Conservation (phyloP, 2,888 invertebrate genomes). For the Sussaba pulchella region DNA sequence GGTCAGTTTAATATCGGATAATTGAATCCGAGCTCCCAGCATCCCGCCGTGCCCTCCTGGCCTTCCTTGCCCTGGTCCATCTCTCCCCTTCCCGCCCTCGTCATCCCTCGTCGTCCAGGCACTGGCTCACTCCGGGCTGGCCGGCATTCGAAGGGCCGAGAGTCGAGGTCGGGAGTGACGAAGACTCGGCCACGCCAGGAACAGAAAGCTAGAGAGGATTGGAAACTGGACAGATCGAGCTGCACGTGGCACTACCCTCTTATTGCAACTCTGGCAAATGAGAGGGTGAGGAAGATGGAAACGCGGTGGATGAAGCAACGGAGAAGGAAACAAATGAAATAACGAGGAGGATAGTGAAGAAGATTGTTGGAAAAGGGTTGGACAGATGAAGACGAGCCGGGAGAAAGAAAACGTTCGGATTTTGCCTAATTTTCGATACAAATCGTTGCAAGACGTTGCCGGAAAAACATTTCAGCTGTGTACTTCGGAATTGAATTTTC, state of each 20-base stretch:
- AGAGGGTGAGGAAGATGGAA: constrained; percentile 54
- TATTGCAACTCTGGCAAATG: constrained; percentile 77
- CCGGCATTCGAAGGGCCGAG: constrained; percentile 52
- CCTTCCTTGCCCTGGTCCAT: constrained; percentile 63
- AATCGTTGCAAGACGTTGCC: constrained; percentile 57
- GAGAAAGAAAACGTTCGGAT: constrained; percentile 62
- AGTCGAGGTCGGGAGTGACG: constrained; percentile 54
- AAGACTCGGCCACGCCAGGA: constrained; percentile 34
- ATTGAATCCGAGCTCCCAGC: constrained; percentile 82
- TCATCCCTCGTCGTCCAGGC: constrained; percentile 31
- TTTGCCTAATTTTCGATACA: constrained; percentile 77
- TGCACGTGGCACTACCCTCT: constrained; percentile 70
- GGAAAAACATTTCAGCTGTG: constrained; percentile 38
- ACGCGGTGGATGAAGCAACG: constrained; percentile 37
- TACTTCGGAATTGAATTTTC: constrained; percentile 24
- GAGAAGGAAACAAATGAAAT: constrained; percentile 17
- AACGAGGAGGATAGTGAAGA: constrained; percentile 27
- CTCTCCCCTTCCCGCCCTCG: constrained; percentile 58
- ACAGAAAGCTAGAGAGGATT: constrained; percentile 67
- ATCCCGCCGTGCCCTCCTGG: constrained; percentile 64
- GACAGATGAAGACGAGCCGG: constrained; percentile 41
- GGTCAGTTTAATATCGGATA: constrained; percentile 84
- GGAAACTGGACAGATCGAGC: constrained; percentile 70
- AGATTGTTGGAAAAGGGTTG: constrained; percentile 3
- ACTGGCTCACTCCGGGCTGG: constrained; percentile 45